Base-by-base conservation (phyloP, 2,888 invertebrate species). In the Ernsta delagoae region DNA sequence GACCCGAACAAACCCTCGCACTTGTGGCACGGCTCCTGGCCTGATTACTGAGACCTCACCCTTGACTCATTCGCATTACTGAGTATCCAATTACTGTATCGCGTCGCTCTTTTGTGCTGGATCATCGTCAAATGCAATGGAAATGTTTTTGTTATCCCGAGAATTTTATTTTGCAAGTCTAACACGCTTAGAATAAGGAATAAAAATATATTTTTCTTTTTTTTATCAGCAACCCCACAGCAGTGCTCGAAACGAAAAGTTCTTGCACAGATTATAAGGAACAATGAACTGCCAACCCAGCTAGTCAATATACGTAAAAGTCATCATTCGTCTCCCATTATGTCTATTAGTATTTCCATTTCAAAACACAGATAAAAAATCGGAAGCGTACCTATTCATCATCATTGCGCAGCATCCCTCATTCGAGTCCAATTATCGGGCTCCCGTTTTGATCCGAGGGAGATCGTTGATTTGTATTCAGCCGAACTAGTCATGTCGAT, bases 391-490 rank as follows among this genome's bases (percentile, higher is more conserved):
- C 41, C 41, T 41, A 41, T 45, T 45, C 45, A 45, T 45, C 45
- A n/a, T 45, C 7, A n/a, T n/a, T 5, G 45, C 31, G 31, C 31
- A 45, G 45, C n/a, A n/a, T n/a, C 4, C n/a, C 45, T 53, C 9
- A 34, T 56, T 56, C 34, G 34, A 11, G 48, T 65, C 65, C 65
- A 59, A 65, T 65, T 65, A 65, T 53, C 41, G 59, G 31, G 59
- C 48, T 65, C 36, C n/a, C 65, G n/a, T 24, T 65, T 41, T 59
- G 65, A 65, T 59, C 36, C 39, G 39, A 59, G 48, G 11, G 4
- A 39, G 65, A 16, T 50, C 48, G 48, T 36, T 65, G 16, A 50
- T 61, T 61, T 45, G 61, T 31, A 61, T 61, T 61, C 61, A 53
- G 53, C 39, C 39, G 12, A 53, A 50, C 53, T 62, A 48, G 50